Percentiles rank a stretch among this genome's conserved stretches.
phyloP scores from a whole-genome alignment of 2,797 vertebrate species.

The Anniella stebbinsi region DNA sequence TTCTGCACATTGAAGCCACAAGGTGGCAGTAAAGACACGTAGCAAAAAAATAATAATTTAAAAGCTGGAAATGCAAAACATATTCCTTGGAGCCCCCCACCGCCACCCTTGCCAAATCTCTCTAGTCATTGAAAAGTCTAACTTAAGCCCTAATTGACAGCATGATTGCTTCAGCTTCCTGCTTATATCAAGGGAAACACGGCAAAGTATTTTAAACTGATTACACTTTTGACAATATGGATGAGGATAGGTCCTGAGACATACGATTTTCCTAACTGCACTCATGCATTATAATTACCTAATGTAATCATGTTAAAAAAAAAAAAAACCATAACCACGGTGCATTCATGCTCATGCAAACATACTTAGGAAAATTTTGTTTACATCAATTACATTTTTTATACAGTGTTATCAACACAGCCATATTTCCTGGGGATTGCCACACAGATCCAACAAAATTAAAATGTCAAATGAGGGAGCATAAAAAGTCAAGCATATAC shows the following conservation, averaged over 20 bases:
- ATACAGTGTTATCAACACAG: conserved; percentile 36
- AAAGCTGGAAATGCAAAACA: not conserved
- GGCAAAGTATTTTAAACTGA: conserved; percentile 76
- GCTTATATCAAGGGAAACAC: conserved; percentile 74
- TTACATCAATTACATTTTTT: conserved; percentile 60
- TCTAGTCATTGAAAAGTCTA: conserved; percentile 65
- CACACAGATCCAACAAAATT: conserved; percentile 47
- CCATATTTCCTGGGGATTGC: conserved; percentile 57
- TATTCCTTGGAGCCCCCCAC: not conserved
- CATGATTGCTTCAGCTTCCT: conserved; percentile 77
- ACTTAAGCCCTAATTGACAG: conserved; percentile 77
- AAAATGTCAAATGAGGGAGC: conserved; percentile 51
- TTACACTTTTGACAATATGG: conserved; percentile 70
- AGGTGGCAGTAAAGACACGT: conserved; percentile 94
- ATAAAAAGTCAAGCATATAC: conserved; percentile 30
- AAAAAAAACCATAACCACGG: not conserved
- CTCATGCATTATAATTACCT: conserved; percentile 55
- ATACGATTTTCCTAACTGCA: conserved; percentile 61
- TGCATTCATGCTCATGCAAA: conserved; percentile 45
- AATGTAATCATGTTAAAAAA: conserved; percentile 53
- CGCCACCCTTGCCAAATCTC: conserved; percentile 17
- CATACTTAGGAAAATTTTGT: conserved; percentile 62
- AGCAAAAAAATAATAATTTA: conserved; percentile 61
- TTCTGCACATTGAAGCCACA: conserved; percentile 73
- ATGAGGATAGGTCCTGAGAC: conserved; percentile 67